Evolutionary conservation across 2,797 vertebrate genomes (phyloP).

Genomic region (Sebastes vulpes): DNA sequence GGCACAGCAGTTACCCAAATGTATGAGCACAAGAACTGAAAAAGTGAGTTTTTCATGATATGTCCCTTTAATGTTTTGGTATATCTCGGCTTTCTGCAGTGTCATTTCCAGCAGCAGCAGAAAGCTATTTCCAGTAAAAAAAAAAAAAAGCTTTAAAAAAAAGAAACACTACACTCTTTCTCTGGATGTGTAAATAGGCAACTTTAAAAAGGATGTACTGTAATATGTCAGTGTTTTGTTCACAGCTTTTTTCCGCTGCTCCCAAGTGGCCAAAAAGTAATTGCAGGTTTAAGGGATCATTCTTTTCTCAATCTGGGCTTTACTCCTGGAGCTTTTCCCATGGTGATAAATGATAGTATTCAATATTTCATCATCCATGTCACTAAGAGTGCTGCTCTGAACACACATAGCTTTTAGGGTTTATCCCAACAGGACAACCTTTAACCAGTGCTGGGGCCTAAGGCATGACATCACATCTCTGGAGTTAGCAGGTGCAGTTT

Average conservation of each 20-base stretch:
- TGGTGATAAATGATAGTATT: background rate
- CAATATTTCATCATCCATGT: background rate
- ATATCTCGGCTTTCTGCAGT: fast-evolving
- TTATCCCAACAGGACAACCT: too few species aligned
- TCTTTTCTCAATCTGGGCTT: background rate
- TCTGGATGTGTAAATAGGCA: too few species aligned
- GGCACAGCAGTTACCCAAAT: too few species aligned
- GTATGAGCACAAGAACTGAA: too few species aligned
- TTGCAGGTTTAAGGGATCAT: background rate
- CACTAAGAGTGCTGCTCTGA: too few species aligned
- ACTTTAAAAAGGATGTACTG: too few species aligned
- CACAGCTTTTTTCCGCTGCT: background rate
- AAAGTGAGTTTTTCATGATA: too few species aligned
- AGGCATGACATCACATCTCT: background rate
- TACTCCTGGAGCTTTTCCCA: background rate
- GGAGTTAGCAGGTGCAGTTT: background rate
- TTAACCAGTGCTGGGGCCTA: too few species aligned
- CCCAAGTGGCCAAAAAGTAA: background rate
- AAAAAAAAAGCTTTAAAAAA: background rate
- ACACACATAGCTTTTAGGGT: too few species aligned
- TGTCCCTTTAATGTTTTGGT: too few species aligned
- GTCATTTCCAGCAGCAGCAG: too few species aligned
- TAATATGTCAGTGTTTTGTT: background rate
- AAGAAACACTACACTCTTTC: background rate
- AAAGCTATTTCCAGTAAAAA: too few species aligned